These are phyloP conservation scores for Terrapene triunguis DNA, from an alignment of 2,113 vertebrate genomes.

Conservation along the genomic window DNA sequence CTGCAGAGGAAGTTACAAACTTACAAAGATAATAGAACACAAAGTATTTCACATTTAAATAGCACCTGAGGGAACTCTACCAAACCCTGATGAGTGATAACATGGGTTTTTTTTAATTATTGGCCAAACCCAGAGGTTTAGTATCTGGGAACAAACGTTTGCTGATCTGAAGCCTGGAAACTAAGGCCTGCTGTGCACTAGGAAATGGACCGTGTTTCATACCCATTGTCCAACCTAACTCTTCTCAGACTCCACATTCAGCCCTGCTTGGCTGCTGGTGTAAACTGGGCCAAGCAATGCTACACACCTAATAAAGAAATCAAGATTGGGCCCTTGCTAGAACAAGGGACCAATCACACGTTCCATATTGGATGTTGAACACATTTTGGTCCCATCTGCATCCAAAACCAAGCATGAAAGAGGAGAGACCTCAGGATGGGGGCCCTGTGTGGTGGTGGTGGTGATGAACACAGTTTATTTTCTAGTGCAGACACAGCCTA, in stretches of 20 bases:
- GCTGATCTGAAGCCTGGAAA: conserved; percentile 2
- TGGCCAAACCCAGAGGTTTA: background rate
- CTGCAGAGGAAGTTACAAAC: background rate
- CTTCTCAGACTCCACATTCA: background rate
- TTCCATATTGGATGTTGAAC: background rate
- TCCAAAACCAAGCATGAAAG: background rate
- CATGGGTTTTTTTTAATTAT: background rate
- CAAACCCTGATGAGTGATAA: background rate
- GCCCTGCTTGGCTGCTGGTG: background rate
- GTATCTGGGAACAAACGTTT: background rate
- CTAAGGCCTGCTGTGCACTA: background rate
- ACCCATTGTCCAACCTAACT: background rate
- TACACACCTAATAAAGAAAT: background rate
- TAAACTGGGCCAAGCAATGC: background rate
- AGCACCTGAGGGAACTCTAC: background rate
- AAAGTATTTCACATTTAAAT: background rate
- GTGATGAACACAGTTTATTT: background rate
- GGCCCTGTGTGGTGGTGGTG: background rate
- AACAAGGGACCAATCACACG: accelerated
- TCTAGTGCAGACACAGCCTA: conserved; percentile 10
- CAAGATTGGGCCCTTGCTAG: background rate
- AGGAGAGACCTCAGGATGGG: background rate
- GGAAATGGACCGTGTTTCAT: background rate
- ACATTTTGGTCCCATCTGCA: background rate
- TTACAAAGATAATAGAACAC: background rate